A percentile compares a stretch with the other conserved stretches of the same genome.
Evolutionary conservation across 2,797 vertebrate species (phyloP).

Genomic region (Paramormyrops hopkinsi): DNA sequence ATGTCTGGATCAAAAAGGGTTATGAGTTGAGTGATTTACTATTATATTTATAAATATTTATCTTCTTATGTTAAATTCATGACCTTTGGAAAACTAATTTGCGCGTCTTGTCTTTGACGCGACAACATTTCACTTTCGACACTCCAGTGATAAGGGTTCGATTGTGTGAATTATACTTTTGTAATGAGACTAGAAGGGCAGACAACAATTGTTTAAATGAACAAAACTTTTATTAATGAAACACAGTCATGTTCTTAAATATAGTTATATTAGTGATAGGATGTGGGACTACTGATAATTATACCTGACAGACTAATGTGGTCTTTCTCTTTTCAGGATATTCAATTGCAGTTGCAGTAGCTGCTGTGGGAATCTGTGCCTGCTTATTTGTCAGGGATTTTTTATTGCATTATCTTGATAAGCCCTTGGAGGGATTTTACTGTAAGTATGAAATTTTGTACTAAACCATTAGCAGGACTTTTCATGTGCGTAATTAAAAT

Average conservation of each 20-base stretch:
- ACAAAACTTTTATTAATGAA: neutral
- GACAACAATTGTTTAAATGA: neutral
- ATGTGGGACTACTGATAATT: neutral
- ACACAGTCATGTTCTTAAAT: neutral
- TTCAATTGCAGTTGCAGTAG: neutral
- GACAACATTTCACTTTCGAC: no score
- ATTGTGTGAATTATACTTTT: no score
- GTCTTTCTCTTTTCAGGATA: neutral
- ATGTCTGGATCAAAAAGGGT: no score
- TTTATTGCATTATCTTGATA: neutral
- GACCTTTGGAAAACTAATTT: no score
- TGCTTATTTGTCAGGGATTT: neutral
- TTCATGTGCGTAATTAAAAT: neutral
- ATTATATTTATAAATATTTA: no score
- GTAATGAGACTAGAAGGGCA: no score
- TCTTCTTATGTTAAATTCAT: no score
- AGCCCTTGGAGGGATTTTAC: neutral
- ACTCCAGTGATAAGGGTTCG: no score
- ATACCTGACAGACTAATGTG: neutral
- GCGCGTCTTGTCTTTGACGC: no score
- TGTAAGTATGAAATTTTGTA: neutral
- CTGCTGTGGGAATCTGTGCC: neutral
- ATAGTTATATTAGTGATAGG: neutral
- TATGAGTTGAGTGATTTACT: no score
- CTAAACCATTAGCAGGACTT: neutral